Evolutionary conservation across 2,888 invertebrate species (phyloP).

Genomic region (Drosophila nigricruria): DNA sequence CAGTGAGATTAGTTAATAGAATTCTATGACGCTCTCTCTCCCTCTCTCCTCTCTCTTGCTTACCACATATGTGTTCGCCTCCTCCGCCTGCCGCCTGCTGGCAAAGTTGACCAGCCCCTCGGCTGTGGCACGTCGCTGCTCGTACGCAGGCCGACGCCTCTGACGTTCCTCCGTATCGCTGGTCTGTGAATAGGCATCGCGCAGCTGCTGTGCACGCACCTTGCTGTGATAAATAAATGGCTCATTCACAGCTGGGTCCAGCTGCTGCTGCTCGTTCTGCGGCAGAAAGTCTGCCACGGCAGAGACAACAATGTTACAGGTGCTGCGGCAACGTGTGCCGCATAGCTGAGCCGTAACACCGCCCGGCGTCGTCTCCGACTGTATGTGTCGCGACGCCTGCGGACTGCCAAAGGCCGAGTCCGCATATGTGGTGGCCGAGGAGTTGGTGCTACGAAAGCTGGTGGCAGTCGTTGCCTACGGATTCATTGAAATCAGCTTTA

Average conservation of each 20-base stretch:
- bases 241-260: slow-evolving; percentile 61
- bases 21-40: not conserved
- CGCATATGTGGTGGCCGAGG: slow-evolving; percentile 84
- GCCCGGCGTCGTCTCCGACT: slow-evolving; percentile 7
- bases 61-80: slow-evolving; percentile 85
- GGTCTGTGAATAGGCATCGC: slow-evolving; percentile 85
- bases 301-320: slow-evolving; percentile 89
- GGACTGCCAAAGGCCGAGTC: slow-evolving; percentile 86
- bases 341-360: slow-evolving; percentile 68
- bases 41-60: slow-evolving; percentile 13
- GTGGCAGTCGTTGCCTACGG: slow-evolving; percentile 57
- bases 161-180: slow-evolving; percentile 84
- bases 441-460: slow-evolving; percentile 83
- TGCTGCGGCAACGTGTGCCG: slow-evolving; percentile 87
- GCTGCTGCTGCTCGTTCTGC: slow-evolving; percentile 41
- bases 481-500: not conserved
- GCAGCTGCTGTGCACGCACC: slow-evolving; percentile 83
- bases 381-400: slow-evolving; percentile 69
- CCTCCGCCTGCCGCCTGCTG: slow-evolving; percentile 76
- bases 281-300: slow-evolving; percentile 83
- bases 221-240: slow-evolving; percentile 83
- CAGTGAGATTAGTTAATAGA: not conserved
- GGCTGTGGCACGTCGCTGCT: slow-evolving; percentile 81
- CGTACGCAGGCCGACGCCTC: slow-evolving; percentile 75
- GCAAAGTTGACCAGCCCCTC: slow-evolving; percentile 71